Conservation (phyloP, 2,113 vertebrate species). For the Echinops telfairi region DNA sequence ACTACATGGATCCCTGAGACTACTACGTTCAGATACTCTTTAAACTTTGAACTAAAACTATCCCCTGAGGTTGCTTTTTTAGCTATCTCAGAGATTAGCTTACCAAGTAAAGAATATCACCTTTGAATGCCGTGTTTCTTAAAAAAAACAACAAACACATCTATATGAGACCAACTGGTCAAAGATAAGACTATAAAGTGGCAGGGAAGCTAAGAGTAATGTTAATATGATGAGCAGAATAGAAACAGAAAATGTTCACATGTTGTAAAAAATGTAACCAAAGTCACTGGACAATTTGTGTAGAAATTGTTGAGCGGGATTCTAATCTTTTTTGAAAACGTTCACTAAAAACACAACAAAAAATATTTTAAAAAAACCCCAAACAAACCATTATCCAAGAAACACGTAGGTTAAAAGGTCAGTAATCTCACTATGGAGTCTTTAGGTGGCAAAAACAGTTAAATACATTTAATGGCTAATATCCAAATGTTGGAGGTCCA, state of each 20-base stretch:
- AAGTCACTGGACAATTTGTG: neutral
- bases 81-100: too few relatives aligned
- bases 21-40: neutral
- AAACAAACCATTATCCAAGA: neutral
- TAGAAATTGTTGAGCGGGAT: too few relatives aligned
- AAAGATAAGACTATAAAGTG: neutral
- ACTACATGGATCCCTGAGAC: neutral
- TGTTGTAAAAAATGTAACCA: neutral
- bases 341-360: neutral
- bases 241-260: neutral
- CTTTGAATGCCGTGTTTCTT: neutral
- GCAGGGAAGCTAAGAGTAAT: neutral
- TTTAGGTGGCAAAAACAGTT: neutral
- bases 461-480: neutral
- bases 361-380: neutral
- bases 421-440: neutral
- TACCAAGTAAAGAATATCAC: too few relatives aligned
- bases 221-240: neutral
- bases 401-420: constrained; percentile 4
- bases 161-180: neutral
- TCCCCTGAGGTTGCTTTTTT: too few relatives aligned
- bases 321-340: neutral
- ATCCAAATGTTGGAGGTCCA: neutral
- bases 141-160: neutral
- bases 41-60: too few relatives aligned